Evolutionary conservation across 2,888 invertebrate genomes (phyloP).

Genomic region (Hypomecis punctinalis): DNA sequence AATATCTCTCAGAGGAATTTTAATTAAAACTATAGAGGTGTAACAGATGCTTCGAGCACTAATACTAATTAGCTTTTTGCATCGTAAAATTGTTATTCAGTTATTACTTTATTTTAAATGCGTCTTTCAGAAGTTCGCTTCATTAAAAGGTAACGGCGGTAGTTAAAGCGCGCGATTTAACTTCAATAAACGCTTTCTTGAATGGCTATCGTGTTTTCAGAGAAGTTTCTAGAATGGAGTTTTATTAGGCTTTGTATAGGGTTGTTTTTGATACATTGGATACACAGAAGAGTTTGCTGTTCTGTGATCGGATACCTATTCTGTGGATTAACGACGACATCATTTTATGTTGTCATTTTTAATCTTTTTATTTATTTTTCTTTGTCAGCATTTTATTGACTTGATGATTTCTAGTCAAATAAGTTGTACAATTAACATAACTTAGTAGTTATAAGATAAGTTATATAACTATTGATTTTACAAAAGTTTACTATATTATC

Average conservation of each 20-base stretch:
- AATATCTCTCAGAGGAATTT: slow-evolving; percentile 28
- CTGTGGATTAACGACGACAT: too few relatives aligned
- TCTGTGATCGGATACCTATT: too few relatives aligned
- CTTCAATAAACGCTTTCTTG: slow-evolving; percentile 14
- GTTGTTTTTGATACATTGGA: too few relatives aligned
- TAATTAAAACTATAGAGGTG: slow-evolving; percentile 36
- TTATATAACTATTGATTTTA: not conserved
- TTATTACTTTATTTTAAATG: slow-evolving; percentile 19
- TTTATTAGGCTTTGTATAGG: not conserved
- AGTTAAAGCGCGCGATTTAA: slow-evolving; percentile 15
- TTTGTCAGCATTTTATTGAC: too few relatives aligned
- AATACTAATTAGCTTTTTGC: slow-evolving; percentile 34
- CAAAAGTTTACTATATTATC: too few relatives aligned
- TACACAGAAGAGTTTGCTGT: too few relatives aligned
- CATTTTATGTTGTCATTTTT: too few relatives aligned
- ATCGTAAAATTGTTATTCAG: slow-evolving; percentile 24
- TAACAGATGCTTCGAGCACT: slow-evolving; percentile 34
- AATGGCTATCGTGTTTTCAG: not conserved
- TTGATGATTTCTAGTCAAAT: too few relatives aligned
- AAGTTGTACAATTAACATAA: too few relatives aligned
- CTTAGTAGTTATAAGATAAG: not conserved
- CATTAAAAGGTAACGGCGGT: slow-evolving; percentile 15
- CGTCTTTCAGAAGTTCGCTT: slow-evolving; percentile 17
- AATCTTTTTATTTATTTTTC: too few relatives aligned
- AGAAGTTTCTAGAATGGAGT: not conserved